Conservation (phyloP, 2,888 invertebrate species). For the Hypsopygia costalis region DNA sequence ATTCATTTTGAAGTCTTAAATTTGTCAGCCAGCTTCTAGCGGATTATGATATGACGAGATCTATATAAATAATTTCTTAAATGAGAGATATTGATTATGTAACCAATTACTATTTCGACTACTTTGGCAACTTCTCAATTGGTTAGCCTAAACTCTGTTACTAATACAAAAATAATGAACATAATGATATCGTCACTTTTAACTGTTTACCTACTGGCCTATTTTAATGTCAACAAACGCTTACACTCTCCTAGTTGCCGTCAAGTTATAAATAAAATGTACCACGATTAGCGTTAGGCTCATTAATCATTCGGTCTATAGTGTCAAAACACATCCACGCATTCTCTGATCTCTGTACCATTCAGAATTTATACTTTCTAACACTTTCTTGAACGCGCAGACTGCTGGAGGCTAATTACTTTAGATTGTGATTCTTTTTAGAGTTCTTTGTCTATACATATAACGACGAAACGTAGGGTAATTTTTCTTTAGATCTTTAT, state of each 20-base stretch:
- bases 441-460: too few species aligned
- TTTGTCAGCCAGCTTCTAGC: too few species aligned
- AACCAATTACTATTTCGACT: too few species aligned
- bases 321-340: conserved; percentile 66
- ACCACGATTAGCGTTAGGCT: conserved; percentile 52
- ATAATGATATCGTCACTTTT: conserved; percentile 6
- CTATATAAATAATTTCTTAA: too few species aligned
- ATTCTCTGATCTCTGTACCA: conserved; percentile 60
- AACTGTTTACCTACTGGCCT: conserved; percentile 49
- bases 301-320: conserved; percentile 67
- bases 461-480: too few species aligned
- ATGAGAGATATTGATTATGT: too few species aligned
- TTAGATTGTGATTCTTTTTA: conserved; percentile 16
- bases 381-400: conserved; percentile 20
- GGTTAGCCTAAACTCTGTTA: too few species aligned
- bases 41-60: too few species aligned
- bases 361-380: conserved; percentile 45
- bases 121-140: too few species aligned
- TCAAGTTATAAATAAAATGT: conserved; percentile 56
- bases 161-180: conserved; percentile 10
- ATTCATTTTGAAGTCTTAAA: too few species aligned
- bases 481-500: too few species aligned
- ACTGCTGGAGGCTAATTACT: conserved; percentile 43
- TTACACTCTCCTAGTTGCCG: conserved; percentile 41
- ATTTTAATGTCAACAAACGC: conserved; percentile 57